phyloP scores from a whole-genome alignment of 2,113 vertebrate genomes.

The Rousettus leschenaultii region DNA sequence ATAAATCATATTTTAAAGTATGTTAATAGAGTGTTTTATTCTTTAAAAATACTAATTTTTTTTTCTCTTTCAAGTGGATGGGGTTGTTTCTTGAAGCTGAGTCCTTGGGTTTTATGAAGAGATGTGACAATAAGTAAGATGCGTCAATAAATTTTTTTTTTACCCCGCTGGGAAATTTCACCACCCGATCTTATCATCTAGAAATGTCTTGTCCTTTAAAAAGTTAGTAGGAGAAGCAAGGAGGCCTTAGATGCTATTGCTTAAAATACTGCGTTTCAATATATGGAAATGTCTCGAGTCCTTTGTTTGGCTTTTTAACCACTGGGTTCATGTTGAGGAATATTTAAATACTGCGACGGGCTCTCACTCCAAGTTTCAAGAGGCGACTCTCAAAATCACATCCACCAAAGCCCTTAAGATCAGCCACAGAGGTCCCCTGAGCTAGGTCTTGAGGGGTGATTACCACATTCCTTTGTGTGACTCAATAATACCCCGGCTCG shows the following conservation, averaged over 20 bases:
- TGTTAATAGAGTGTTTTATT: constrained; percentile 42
- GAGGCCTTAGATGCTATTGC: background rate
- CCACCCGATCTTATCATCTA: background rate
- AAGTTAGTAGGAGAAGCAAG: background rate
- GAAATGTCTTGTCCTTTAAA: constrained; percentile 19
- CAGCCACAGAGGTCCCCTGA: background rate
- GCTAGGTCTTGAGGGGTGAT: background rate
- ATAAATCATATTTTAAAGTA: constrained; percentile 60
- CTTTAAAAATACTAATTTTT: background rate
- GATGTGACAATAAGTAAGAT: background rate
- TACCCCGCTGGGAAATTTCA: background rate
- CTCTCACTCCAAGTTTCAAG: background rate
- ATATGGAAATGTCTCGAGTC: background rate
- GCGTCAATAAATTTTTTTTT: background rate
- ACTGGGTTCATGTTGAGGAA: background rate
- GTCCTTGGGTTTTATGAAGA: constrained; percentile 36
- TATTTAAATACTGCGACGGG: background rate
- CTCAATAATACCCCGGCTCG: background rate
- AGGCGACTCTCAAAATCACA: background rate
- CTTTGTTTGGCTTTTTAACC: constrained; percentile 28
- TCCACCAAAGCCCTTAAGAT: background rate
- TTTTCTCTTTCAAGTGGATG: background rate
- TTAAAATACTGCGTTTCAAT: background rate
- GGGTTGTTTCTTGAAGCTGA: background rate
- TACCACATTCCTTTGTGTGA: background rate